Percentiles rank a stretch among this genome's conserved stretches.
phyloP scores from a whole-genome alignment of 1,140 invertebrate species.

The Hyposmocoma kahamanoa region DNA sequence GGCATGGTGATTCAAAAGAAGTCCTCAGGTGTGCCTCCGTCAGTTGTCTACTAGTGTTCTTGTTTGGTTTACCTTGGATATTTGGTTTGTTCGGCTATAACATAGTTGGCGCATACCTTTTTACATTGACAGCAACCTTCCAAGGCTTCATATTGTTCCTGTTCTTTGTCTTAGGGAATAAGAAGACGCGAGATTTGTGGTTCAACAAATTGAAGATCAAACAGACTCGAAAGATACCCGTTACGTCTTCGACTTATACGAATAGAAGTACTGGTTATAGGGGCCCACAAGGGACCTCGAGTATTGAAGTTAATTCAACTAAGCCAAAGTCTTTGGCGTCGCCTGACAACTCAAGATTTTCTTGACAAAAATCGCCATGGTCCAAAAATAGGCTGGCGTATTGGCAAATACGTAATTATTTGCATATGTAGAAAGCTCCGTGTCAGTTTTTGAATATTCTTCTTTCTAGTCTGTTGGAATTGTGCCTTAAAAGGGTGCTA shows the following conservation, averaged over 20 bases:
- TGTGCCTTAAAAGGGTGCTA: no score
- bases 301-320: conserved; percentile 34
- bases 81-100: conserved; percentile 64
- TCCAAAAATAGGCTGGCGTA: no score
- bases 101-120: conserved; percentile 65
- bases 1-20: conserved; percentile 64
- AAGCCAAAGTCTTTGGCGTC: conserved; percentile 48
- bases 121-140: conserved; percentile 65
- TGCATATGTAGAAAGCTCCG: no score
- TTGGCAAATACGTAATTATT: no score
- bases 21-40: conserved; percentile 60
- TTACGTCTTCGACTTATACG: conserved; percentile 62
- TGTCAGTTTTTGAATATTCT: no score
- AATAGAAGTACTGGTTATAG: conserved; percentile 43
- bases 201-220: conserved; percentile 62
- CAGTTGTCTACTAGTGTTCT: conserved; percentile 66
- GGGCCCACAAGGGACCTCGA: conserved; percentile 17
- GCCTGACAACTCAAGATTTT: conserved; percentile 51
- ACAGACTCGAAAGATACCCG: conserved; percentile 59
- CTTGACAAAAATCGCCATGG: conserved; percentile 29
- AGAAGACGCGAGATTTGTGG: conserved; percentile 72
- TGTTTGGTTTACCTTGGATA: conserved; percentile 71
- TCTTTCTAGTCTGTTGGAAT: no score
- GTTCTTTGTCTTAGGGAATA: conserved; percentile 72
- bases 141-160: conserved; percentile 73